phyloP scores from a whole-genome alignment of 2,888 invertebrate genomes.

The Acrobeloides nanus region DNA sequence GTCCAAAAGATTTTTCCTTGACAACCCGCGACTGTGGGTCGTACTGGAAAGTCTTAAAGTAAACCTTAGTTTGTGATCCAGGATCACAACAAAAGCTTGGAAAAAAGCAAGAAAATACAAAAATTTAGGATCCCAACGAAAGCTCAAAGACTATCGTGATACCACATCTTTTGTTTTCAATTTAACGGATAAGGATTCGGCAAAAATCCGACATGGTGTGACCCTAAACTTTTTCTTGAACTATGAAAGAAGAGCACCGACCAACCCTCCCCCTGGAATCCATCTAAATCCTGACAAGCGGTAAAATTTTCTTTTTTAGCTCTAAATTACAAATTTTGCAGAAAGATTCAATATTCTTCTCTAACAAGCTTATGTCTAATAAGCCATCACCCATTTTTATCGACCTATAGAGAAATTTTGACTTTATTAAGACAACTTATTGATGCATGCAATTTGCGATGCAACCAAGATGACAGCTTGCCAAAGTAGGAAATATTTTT shows the following conservation, averaged over 20 bases:
- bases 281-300: slow-evolving; percentile 4
- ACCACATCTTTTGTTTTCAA: slow-evolving; percentile 87
- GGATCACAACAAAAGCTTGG: no score
- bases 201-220: slow-evolving; percentile 83
- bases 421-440: slow-evolving; percentile 88
- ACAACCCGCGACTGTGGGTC: no score
- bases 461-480: slow-evolving; percentile 27
- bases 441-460: slow-evolving; percentile 86
- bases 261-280: slow-evolving; percentile 7
- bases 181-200: slow-evolving; percentile 95
- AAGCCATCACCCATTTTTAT: slow-evolving; percentile 98
- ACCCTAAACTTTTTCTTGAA: slow-evolving; percentile 79
- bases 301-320: slow-evolving; percentile 14
- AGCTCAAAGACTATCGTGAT: no score
- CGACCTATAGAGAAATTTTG: slow-evolving; percentile 93
- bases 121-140: no score
- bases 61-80: no score
- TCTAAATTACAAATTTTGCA: slow-evolving; percentile 15
- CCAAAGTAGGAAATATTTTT: slow-evolving; percentile 16
- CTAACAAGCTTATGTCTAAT: slow-evolving; percentile 92
- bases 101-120: no score
- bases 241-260: slow-evolving; percentile 4
- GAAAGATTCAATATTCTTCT: slow-evolving; percentile 63
- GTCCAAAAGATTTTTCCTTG: no score
- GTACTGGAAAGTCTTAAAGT: no score